phyloP scores from a whole-genome alignment of 37 sponge, comb jelly and placozoan genomes.

The Oscarella lobularis region DNA sequence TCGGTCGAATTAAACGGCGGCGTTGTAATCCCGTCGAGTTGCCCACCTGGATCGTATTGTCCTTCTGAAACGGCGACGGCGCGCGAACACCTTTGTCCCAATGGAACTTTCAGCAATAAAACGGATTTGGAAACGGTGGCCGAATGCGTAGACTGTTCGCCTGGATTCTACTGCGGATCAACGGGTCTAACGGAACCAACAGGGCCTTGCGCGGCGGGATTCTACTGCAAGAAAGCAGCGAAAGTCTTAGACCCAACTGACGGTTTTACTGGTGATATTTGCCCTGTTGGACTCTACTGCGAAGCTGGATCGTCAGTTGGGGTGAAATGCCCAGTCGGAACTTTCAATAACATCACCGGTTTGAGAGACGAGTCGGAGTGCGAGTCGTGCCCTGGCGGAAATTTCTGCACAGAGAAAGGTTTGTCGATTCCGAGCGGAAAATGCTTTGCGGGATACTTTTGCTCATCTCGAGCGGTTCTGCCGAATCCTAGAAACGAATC shows the following conservation, averaged over 20 bases:
- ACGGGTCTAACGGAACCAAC: background rate
- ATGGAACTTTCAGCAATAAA: background rate
- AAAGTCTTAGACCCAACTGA: constrained; percentile 15
- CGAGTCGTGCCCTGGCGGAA: constrained; percentile 18
- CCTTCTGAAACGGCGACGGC: background rate
- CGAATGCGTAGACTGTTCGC: background rate
- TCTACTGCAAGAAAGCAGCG: constrained; percentile 4
- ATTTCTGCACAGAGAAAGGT: constrained; percentile 16
- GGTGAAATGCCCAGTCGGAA: constrained; percentile 16
- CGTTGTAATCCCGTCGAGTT: background rate
- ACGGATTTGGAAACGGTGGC: background rate
- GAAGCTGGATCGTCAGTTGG: constrained; percentile 1
- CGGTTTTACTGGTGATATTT: constrained; percentile 19
- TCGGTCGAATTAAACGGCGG: background rate
- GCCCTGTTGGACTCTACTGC: constrained; percentile 24
- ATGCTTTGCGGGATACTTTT: constrained; percentile 25
- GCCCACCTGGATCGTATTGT: background rate
- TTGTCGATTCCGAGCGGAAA: constrained; percentile 7
- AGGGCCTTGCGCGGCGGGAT: background rate
- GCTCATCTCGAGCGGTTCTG: constrained; percentile 2
- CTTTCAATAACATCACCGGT: constrained; percentile 8
- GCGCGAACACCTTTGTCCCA: background rate
- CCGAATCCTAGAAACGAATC: background rate
- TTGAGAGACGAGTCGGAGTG: constrained; percentile 10
- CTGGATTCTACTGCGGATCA: background rate